A percentile compares a stretch with the other conserved stretches of the same genome.
These are phyloP conservation scores for Anas platyrhynchos DNA, from an alignment of 2,113 vertebrate species.

Conservation along the genomic window DNA sequence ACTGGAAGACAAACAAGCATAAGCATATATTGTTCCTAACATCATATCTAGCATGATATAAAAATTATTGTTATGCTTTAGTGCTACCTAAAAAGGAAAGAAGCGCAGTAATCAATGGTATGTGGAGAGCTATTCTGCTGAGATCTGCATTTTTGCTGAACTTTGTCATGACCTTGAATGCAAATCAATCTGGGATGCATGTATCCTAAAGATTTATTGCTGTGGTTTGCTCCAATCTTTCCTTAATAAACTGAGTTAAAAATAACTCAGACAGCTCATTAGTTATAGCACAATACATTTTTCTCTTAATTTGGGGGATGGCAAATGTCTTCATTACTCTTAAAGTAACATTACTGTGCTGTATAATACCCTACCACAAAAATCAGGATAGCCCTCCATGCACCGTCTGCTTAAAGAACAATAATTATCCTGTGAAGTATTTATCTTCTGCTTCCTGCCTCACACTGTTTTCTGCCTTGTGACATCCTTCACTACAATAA, in stretches of 20 bases:
- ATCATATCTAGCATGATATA: background rate
- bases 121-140: background rate
- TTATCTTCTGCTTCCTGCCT: background rate
- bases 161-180: conserved; percentile 42
- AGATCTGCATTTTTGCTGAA: conserved; percentile 44
- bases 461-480: background rate
- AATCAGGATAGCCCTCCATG: background rate
- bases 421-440: background rate
- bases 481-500: background rate
- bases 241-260: conserved; percentile 53
- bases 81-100: background rate
- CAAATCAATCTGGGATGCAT: conserved; percentile 32
- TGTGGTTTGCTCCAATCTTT: conserved; percentile 43
- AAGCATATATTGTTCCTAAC: background rate
- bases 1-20: background rate
- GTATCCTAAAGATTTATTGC: conserved; percentile 46
- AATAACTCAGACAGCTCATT: conserved; percentile 55
- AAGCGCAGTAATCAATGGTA: background rate
- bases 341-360: background rate
- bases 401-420: background rate
- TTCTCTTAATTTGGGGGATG: conserved; percentile 9
- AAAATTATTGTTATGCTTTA: background rate
- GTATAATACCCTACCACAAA: background rate
- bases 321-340: conserved; percentile 25
- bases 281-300: conserved; percentile 9